phyloP scores from a whole-genome alignment of 2,113 vertebrate species.

The Macrotis lagotis region DNA sequence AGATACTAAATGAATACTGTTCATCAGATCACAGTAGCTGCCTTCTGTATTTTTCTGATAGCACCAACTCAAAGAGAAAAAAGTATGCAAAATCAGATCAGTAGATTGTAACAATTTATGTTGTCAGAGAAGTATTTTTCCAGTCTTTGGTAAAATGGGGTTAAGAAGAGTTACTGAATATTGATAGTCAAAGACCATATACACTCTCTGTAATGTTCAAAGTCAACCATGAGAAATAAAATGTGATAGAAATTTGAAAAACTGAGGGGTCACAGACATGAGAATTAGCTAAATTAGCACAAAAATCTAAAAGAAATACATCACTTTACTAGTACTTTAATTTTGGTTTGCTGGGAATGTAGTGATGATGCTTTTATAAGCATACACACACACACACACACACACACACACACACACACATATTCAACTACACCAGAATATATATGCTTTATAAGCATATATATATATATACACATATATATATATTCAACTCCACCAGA shows the following conservation, averaged over 20 bases:
- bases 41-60: neutral
- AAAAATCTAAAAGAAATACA: neutral
- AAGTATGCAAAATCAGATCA: neutral
- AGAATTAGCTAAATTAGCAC: neutral
- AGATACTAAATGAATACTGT: neutral
- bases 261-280: accelerated
- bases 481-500: neutral
- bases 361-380: neutral
- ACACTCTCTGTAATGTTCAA: neutral
- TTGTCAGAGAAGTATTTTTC: neutral
- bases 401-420: too few species aligned
- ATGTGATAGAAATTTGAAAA: neutral
- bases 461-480: too few species aligned
- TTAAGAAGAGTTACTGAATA: neutral
- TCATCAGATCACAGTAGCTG: neutral
- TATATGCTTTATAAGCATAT: too few species aligned
- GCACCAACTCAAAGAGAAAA: neutral
- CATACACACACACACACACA: too few species aligned
- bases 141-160: neutral
- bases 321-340: neutral
- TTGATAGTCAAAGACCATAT: neutral
- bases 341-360: neutral
- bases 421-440: too few species aligned
- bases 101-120: neutral
- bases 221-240: neutral